Evolutionary conservation across 2,113 vertebrate species (phyloP).

Genomic region (Myocastor coypus): DNA sequence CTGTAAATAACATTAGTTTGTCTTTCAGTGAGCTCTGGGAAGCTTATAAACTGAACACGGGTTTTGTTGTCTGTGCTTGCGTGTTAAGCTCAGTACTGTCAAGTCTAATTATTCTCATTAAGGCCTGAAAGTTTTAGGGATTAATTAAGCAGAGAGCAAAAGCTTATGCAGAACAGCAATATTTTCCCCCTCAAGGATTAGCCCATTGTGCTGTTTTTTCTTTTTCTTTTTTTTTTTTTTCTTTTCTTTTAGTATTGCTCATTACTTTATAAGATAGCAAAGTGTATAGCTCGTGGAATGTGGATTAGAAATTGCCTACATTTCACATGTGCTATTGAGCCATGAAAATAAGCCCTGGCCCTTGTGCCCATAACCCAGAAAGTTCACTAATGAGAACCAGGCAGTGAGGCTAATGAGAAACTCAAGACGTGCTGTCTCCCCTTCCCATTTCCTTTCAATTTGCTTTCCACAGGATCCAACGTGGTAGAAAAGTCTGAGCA

Average conservation of each 20-base stretch:
- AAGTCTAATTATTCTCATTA: conserved; percentile 76
- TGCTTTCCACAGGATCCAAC: conserved; percentile 22
- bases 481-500: background rate
- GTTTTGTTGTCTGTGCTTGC: conserved; percentile 72
- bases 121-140: conserved; percentile 74
- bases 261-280: conserved; percentile 42
- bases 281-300: conserved; percentile 57
- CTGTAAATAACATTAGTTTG: conserved; percentile 78
- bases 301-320: conserved; percentile 64
- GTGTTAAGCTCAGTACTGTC: conserved; percentile 66
- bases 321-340: conserved; percentile 75
- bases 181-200: conserved; percentile 53
- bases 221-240: background rate
- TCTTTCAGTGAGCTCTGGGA: conserved; percentile 73
- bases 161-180: conserved; percentile 68
- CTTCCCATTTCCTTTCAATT: conserved; percentile 68
- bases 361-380: conserved; percentile 78
- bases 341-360: conserved; percentile 74
- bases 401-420: conserved; percentile 80
- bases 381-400: conserved; percentile 81
- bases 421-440: conserved; percentile 63
- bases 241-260: background rate
- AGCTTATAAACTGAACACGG: conserved; percentile 59
- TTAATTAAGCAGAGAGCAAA: conserved; percentile 80
- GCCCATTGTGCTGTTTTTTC: conserved; percentile 57